phyloP scores from a whole-genome alignment of 2,113 vertebrate species.

The Cavia aperea region DNA sequence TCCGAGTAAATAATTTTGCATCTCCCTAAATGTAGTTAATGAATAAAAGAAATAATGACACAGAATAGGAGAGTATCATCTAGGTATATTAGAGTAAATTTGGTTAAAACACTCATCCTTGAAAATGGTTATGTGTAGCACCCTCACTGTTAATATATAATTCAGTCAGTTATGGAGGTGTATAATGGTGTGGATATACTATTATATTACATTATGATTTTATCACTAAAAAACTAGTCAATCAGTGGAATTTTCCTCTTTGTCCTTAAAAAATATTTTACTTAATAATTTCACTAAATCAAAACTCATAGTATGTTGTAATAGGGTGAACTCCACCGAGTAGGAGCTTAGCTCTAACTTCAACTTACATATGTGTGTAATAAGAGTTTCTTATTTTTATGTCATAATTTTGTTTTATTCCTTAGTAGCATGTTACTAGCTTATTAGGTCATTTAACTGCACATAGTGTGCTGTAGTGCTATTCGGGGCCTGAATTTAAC shows the following conservation, averaged over 20 bases:
- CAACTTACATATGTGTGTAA: background rate
- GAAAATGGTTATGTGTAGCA: background rate
- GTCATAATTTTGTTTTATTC: background rate
- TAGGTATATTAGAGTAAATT: background rate
- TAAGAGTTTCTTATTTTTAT: background rate
- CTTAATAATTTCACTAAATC: background rate
- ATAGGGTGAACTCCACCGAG: background rate
- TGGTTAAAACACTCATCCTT: background rate
- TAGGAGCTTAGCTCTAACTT: background rate
- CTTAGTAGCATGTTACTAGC: background rate
- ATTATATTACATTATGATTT: background rate
- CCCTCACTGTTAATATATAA: background rate
- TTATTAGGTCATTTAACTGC: background rate
- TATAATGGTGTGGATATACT: background rate
- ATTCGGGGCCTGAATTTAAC: background rate
- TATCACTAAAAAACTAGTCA: slow-evolving; percentile 4
- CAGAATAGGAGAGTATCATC: background rate
- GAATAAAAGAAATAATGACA: background rate
- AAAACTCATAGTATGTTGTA: background rate
- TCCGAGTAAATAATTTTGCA: background rate
- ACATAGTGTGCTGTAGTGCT: background rate
- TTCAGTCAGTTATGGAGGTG: background rate
- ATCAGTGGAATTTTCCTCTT: background rate
- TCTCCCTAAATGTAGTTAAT: background rate
- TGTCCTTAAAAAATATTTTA: background rate